phyloP scores from a whole-genome alignment of 2,113 vertebrate genomes.

The Mirza zaza region DNA sequence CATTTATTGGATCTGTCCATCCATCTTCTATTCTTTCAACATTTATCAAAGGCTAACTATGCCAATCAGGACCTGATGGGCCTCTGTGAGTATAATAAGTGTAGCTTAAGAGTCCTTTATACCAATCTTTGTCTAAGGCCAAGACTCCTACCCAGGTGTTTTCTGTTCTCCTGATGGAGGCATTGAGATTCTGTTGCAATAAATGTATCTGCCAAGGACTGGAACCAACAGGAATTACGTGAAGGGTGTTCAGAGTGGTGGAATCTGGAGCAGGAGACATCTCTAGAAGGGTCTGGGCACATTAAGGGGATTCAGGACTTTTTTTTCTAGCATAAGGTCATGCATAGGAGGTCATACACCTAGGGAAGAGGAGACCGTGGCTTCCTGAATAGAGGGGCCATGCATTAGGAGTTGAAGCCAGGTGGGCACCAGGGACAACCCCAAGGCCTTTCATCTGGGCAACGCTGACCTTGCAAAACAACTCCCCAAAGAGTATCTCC shows the following conservation, averaged over 20 bases:
- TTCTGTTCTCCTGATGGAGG: not conserved
- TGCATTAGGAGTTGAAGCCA: fast-evolving
- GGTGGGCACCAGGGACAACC: not conserved
- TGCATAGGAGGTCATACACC: not conserved
- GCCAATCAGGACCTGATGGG: not conserved
- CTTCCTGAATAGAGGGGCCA: not conserved
- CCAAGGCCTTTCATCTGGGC: fast-evolving
- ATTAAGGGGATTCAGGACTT: not conserved
- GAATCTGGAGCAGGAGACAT: not conserved
- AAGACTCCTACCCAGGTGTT: not conserved
- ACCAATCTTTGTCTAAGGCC: not conserved
- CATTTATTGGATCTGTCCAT: not conserved
- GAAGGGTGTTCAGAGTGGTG: too few relatives aligned
- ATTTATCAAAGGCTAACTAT: not conserved
- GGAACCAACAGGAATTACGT: not conserved
- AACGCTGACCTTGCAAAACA: not conserved
- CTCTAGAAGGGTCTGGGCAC: not conserved
- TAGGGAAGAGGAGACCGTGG: not conserved
- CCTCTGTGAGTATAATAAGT: not conserved
- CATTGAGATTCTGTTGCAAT: not conserved
- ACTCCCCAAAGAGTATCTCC: not conserved
- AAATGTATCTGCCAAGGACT: not conserved
- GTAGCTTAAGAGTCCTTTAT: not conserved
- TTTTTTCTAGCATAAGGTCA: too few relatives aligned
- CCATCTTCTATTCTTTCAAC: not conserved